phyloP scores from a whole-genome alignment of 2,888 invertebrate genomes.

The Archips crataeganus region DNA sequence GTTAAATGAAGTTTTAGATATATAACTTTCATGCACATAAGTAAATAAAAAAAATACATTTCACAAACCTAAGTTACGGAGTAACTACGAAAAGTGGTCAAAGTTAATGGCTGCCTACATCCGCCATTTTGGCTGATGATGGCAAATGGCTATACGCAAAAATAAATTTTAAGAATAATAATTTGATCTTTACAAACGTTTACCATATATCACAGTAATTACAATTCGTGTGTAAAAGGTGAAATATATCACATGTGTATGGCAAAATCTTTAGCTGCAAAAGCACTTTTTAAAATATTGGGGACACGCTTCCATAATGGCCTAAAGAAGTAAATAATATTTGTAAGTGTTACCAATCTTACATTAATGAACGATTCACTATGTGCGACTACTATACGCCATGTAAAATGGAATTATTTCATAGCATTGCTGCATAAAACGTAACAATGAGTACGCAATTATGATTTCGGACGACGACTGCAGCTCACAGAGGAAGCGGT shows the following conservation, averaged over 20 bases:
- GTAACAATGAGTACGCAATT: constrained; percentile 82
- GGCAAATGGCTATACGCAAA: constrained; percentile 27
- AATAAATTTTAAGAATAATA: constrained; percentile 7
- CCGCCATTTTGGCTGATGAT: constrained; percentile 40
- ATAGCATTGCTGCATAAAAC: constrained; percentile 86
- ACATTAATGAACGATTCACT: constrained; percentile 86
- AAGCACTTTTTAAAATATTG: constrained; percentile 74
- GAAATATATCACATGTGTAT: constrained; percentile 69
- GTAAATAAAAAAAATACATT: constrained; percentile 16
- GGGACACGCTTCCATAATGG: constrained; percentile 79
- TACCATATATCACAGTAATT: constrained; percentile 31
- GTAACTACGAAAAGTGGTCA: constrained; percentile 18
- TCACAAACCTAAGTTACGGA: constrained; percentile 34
- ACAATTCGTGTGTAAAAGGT: constrained; percentile 62
- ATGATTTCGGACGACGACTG: constrained; percentile 83
- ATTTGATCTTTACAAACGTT: constrained; percentile 9
- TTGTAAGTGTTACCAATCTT: constrained; percentile 85
- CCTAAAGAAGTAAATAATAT: constrained; percentile 81
- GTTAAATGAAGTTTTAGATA: constrained; percentile 16
- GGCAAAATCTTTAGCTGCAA: constrained; percentile 64
- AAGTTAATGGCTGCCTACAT: constrained; percentile 12
- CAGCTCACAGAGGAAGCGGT: constrained; percentile 65
- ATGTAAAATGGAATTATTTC: constrained; percentile 82
- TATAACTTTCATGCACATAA: constrained; percentile 31
- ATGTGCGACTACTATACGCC: constrained; percentile 86